A percentile compares a stretch with the other conserved stretches of the same genome.
Conservation (phyloP, 2,113 vertebrate species). For the Pelmatolapia mariae region DNA sequence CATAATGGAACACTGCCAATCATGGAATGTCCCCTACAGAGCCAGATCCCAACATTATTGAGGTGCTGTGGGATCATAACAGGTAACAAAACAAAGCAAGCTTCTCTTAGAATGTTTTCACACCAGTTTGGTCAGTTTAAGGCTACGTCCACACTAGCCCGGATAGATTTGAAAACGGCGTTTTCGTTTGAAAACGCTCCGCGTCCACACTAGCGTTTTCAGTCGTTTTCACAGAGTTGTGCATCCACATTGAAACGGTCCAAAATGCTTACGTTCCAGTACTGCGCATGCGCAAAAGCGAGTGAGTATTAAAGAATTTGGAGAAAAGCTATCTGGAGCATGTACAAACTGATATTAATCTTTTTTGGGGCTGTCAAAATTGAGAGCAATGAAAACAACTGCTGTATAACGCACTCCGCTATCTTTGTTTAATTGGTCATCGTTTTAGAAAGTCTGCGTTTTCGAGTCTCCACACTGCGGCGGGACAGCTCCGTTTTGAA, state of each 20-base stretch:
- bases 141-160: not conserved
- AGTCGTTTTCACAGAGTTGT: not conserved
- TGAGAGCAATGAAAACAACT: not conserved
- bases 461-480: rapidly evolving
- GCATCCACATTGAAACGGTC: not conserved
- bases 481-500: not conserved
- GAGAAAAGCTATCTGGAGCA: not conserved
- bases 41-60: not conserved
- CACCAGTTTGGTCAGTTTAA: not conserved
- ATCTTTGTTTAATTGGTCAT: not conserved
- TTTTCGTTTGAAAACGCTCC: not conserved
- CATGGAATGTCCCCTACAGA: not conserved
- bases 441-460: not conserved
- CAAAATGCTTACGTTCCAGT: not conserved
- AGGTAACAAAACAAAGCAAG: not conserved
- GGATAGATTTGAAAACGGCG: not conserved
- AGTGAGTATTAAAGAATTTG: not conserved
- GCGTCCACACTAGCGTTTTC: not conserved
- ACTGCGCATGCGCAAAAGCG: not conserved
- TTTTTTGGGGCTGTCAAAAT: not conserved
- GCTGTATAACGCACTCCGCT: not conserved
- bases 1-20: not conserved
- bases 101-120: not conserved
- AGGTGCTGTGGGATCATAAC: not conserved
- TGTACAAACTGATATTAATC: not conserved